Evolutionary conservation across 2,113 vertebrate species (phyloP), one percentile per base, ranked within the genome.

Genomic region (Oostethus manadensis): DNA sequence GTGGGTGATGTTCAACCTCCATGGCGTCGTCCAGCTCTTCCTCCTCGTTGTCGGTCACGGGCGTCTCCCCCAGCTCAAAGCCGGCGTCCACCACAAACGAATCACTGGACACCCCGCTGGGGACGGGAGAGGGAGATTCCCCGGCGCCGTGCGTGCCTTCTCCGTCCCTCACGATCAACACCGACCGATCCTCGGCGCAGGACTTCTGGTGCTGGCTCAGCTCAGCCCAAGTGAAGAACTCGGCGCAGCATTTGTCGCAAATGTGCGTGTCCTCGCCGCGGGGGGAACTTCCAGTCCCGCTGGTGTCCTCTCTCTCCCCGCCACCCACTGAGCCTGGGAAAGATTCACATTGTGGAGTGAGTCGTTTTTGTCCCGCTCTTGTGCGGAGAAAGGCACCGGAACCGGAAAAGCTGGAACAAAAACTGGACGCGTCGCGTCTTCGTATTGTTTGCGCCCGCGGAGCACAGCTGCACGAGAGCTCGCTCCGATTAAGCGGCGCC

Each of bases 201-300:
- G 65, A 87, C 70, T 83, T 88, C 78, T 91, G 93, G 80, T 98
- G 97, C 56, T 89, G 89, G 72, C 89, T 81, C 77, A 99, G 88
- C 80, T 98, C 93, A 0, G 91, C 76, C 94, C 93, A 93, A 73
- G 91, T 89, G 89, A 95, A 93, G 89, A 98, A 98, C 82, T 98
- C 93, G 0, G 92, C 94, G 0, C 94, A 97, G 87, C 94, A 97
- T 73, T 84, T 90, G 67, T 92, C 90, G 38, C 95, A 97, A 69
- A 97, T 64, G 2, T 89, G 93, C 15, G 93, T 92, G 72, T 96
- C 94, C 78, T 94, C 92, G 0, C 91, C 83, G 71, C 90, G 87
- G 66, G 81, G 72, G 86, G 89, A 70, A 86, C 91, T 90, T 74
- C 93, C 91, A 0, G 78, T 86, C 59, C 88, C 88, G 0, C 80